Evolutionary conservation across 2,888 invertebrate genomes (phyloP), one percentile per base, ranked within the genome.

Genomic region (Cephus runcator): DNA sequence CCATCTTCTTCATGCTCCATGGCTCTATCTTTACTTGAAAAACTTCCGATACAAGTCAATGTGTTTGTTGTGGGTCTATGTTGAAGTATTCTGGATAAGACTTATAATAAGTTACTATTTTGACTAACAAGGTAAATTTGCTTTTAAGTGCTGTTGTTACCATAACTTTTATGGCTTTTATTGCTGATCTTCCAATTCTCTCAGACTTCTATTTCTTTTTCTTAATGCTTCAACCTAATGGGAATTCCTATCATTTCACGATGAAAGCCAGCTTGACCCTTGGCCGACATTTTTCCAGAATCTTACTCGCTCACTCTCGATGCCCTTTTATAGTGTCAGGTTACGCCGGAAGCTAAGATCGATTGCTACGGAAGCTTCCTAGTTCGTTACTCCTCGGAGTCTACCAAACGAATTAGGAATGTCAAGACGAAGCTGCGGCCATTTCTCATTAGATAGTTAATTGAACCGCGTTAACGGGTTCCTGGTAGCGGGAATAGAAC

Each of bases 251-350:
- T 71, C 34, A 34, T 36, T 34, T 75, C 68, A 75, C 73, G 56
- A 30, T 56, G 23, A 56, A 56, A 56, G 56, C 56, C 56, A 23
- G 56, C 23, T 56, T 56, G 56, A 56, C 56, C 56, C 56, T 56
- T 56, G 56, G 56, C 15, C 56, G 23, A 56, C 56, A 23, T 56
- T 56, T 56, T 56, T 56, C 56, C 9, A 23, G 23, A 56, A 56
- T 56, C 56, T 56, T 56, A 30, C 31, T 30, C 75, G 73, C 68
- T 75, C 69, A 34, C 33, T 33, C 69, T 34, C 75, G 36, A 75
- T 69, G 75, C 73, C 78, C 83, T 83, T 81, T 83, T 83, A 83
- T 83, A 79, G 83, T 81, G 80, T 83, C 83, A 77, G 79, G 80
- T 83, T 83, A 81, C 83, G 81, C 77, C 75, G 75, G 74, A 74